A percentile compares a stretch with the other conserved stretches of the same genome.
phyloP scores from a whole-genome alignment of 2,113 vertebrate species.

The Taurulus bubalis region DNA sequence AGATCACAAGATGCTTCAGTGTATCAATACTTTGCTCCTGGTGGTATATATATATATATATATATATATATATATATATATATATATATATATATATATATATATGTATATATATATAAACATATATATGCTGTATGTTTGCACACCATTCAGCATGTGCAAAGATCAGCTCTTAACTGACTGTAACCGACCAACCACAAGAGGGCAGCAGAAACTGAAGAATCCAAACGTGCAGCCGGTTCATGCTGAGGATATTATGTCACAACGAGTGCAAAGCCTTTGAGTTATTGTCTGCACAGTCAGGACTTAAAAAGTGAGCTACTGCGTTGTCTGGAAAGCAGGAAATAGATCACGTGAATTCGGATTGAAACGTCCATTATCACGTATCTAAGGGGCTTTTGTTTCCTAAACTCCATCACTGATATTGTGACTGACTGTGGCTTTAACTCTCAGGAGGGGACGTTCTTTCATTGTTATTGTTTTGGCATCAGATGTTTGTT shows the following conservation, averaged over 20 bases:
- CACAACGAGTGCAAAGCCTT: no score
- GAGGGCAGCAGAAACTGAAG: constrained; percentile 52
- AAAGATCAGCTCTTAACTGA: neutral
- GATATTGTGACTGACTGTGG: neutral
- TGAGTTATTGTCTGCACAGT: neutral
- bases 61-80: no score
- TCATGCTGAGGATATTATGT: neutral
- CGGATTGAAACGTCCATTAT: neutral
- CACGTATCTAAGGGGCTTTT: neutral
- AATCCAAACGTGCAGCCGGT: neutral
- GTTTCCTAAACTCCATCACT: neutral
- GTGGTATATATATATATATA: no score
- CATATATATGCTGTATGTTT: no score
- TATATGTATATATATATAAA: no score
- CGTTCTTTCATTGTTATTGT: neutral
- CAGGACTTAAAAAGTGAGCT: neutral
- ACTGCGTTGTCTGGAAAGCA: neutral
- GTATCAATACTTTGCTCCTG: neutral
- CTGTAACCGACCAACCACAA: constrained; percentile 40
- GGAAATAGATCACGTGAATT: neutral
- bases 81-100: no score
- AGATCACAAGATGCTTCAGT: no score
- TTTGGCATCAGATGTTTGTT: neutral
- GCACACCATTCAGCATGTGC: neutral
- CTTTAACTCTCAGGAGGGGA: neutral